Evolutionary conservation across 2,888 invertebrate species (phyloP).

Genomic region (Machimus atricapillus): DNA sequence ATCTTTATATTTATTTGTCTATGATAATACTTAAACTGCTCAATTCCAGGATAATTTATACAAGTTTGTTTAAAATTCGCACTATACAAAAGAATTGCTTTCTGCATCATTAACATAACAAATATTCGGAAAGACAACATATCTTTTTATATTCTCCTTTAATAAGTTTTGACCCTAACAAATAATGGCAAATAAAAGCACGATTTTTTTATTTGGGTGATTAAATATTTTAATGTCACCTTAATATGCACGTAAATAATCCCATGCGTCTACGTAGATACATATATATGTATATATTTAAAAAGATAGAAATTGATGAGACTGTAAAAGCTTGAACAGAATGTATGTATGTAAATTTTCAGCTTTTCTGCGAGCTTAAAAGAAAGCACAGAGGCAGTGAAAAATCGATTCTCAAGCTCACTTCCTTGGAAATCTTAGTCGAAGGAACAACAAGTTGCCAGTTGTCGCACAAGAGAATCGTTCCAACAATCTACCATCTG

Average conservation of each 20-base stretch:
- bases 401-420: slow-evolving; percentile 22
- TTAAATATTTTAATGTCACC: background rate
- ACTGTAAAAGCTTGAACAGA: background rate
- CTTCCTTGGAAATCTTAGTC: background rate
- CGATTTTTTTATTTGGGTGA: background rate
- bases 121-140: too few relatives aligned
- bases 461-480: slow-evolving; percentile 16
- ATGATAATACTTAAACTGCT: too few relatives aligned
- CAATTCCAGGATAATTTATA: too few relatives aligned
- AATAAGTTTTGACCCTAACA: too few relatives aligned
- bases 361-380: background rate
- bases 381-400: background rate
- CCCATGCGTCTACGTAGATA: background rate
- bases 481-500: background rate
- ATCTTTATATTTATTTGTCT: too few relatives aligned
- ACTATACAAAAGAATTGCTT: too few relatives aligned
- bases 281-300: background rate
- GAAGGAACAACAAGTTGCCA: slow-evolving; percentile 44
- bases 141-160: too few relatives aligned
- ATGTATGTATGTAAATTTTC: background rate
- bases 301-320: too few relatives aligned
- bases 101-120: too few relatives aligned
- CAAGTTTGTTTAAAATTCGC: too few relatives aligned
- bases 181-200: background rate
- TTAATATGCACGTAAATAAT: background rate